Evolutionary conservation across 2,888 invertebrate genomes (phyloP).

Genomic region (Taphrorychus bicolor): DNA sequence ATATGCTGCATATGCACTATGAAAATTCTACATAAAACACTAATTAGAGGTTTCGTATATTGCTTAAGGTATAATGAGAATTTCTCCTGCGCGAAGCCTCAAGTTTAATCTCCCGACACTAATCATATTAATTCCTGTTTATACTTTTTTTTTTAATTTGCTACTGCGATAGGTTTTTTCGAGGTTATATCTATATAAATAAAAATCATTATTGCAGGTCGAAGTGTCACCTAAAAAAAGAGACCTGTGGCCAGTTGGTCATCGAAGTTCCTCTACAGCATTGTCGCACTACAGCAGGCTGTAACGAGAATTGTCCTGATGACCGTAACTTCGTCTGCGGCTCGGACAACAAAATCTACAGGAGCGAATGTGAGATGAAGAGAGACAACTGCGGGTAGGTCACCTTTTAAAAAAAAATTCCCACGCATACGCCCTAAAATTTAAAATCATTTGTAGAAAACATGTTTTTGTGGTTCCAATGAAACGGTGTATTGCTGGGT

Average conservation of each 20-base stretch:
- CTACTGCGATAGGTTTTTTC: not conserved
- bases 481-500: conserved; percentile 83
- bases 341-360: conserved; percentile 88
- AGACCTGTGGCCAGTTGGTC: conserved; percentile 87
- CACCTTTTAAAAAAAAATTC: too few species aligned
- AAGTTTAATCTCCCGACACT: too few species aligned
- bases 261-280: conserved; percentile 83
- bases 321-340: conserved; percentile 86
- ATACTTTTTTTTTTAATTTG: too few species aligned
- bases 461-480: conserved; percentile 91
- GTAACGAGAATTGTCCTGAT: conserved; percentile 76
- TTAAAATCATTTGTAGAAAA: conserved; percentile 66
- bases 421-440: not conserved
- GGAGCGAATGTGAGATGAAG: conserved; percentile 91
- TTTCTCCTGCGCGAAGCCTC: too few species aligned
- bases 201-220: conserved; percentile 64
- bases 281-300: conserved; percentile 85
- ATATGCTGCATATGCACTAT: too few species aligned
- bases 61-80: too few species aligned
- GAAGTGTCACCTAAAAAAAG: conserved; percentile 80
- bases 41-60: too few species aligned
- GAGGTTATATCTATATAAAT: not conserved
- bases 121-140: too few species aligned
- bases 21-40: too few species aligned
- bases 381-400: conserved; percentile 77